phyloP scores from a whole-genome alignment of 2,888 invertebrate species.

The Platerodrilus igneus region DNA sequence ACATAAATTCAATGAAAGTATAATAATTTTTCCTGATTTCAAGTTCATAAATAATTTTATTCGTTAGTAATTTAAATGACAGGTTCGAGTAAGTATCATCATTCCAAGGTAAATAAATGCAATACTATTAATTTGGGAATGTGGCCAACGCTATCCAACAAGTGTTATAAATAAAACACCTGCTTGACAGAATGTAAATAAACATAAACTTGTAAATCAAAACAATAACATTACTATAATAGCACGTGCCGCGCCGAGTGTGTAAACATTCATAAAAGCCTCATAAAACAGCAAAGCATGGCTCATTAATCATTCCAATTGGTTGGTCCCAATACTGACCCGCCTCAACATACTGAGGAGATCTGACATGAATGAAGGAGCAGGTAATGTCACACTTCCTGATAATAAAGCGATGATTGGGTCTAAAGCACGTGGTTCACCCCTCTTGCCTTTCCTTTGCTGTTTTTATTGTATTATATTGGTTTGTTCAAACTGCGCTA shows the following conservation, averaged over 20 bases:
- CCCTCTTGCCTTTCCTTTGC: conserved; percentile 34
- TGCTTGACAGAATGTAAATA: conserved; percentile 30
- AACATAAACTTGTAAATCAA: conserved; percentile 21
- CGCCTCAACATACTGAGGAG: conserved; percentile 34
- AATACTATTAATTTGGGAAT: too few relatives aligned
- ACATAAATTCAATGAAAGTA: too few relatives aligned
- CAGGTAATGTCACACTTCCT: conserved; percentile 43
- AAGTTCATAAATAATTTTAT: too few relatives aligned
- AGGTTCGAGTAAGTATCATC: too few relatives aligned
- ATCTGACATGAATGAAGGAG: conserved; percentile 33
- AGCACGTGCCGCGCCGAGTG: conserved; percentile 34
- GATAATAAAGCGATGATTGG: conserved; percentile 41
- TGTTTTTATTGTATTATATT: conserved; percentile 46
- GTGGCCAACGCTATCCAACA: too few relatives aligned
- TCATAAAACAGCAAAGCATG: conserved; percentile 44
- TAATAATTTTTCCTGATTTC: too few relatives aligned
- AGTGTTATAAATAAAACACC: conserved; percentile 29
- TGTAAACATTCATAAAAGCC: conserved; percentile 42
- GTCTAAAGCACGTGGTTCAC: conserved; percentile 38
- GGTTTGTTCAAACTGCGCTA: conserved; percentile 37
- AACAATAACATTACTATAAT: conserved; percentile 25
- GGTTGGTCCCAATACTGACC: conserved; percentile 30
- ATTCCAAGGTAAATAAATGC: too few relatives aligned
- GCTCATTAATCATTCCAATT: conserved; percentile 37
- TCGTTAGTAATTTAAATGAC: too few relatives aligned